These are phyloP conservation scores for Centropus unirufus DNA, from an alignment of 2,113 vertebrate species.

Conservation along the genomic window DNA sequence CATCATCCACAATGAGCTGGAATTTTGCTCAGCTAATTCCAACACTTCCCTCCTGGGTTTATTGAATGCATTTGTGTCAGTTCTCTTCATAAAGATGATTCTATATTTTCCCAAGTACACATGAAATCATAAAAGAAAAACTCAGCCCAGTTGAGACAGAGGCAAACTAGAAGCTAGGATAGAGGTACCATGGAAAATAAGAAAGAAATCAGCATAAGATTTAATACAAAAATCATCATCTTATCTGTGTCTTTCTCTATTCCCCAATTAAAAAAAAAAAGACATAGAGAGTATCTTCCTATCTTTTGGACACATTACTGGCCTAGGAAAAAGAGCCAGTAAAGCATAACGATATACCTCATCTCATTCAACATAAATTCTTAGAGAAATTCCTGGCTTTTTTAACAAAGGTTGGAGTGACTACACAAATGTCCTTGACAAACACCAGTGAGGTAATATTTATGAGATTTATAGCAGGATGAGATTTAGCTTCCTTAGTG, in stretches of 20 bases:
- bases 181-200: not conserved
- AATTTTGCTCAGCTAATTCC: not conserved
- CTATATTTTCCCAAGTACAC: not conserved
- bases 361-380: not conserved
- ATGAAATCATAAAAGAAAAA: not conserved
- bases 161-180: not conserved
- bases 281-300: not conserved
- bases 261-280: not conserved
- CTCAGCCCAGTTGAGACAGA: no score
- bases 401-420: not conserved
- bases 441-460: not conserved
- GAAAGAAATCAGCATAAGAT: not conserved
- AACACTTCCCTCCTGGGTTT: not conserved
- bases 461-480: not conserved
- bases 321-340: not conserved
- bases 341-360: not conserved
- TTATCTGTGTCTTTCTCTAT: not conserved
- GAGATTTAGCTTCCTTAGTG: not conserved
- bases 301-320: not conserved
- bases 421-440: not conserved
- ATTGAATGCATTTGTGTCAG: not conserved
- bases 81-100: not conserved
- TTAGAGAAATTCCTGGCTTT: not conserved
- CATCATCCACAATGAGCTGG: not conserved
- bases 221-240: not conserved